These are phyloP conservation scores for Ophioninae sp. DNA, from an alignment of 2,888 invertebrate species.

Conservation along the genomic window DNA sequence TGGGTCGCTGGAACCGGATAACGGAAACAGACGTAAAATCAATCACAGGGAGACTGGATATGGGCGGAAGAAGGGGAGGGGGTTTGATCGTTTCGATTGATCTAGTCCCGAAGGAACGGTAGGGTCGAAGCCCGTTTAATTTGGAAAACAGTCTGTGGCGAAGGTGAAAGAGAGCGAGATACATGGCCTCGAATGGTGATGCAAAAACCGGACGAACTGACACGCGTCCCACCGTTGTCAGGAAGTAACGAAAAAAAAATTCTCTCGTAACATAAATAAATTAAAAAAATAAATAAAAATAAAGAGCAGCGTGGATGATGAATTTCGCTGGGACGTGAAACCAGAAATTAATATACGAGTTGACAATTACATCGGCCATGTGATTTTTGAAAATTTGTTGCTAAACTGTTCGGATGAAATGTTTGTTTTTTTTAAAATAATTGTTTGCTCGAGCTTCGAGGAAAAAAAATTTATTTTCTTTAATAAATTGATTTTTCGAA, in stretches of 20 bases:
- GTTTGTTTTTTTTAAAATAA: too few relatives aligned
- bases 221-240: slow-evolving; percentile 35
- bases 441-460: too few relatives aligned
- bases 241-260: slow-evolving; percentile 37
- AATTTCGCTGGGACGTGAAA: not conserved
- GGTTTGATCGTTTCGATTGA: slow-evolving; percentile 46
- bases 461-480: too few relatives aligned
- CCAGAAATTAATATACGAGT: too few relatives aligned
- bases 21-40: slow-evolving; percentile 57
- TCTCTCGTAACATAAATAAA: not conserved
- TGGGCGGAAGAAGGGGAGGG: not conserved
- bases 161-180: slow-evolving; percentile 49
- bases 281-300: slow-evolving; percentile 13
- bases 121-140: slow-evolving; percentile 55
- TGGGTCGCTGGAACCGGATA: slow-evolving; percentile 6
- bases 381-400: too few relatives aligned
- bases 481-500: too few relatives aligned
- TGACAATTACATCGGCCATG: too few relatives aligned
- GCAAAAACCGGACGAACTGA: slow-evolving; percentile 42
- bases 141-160: slow-evolving; percentile 57
- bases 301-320: slow-evolving; percentile 1
- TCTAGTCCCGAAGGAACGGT: slow-evolving; percentile 29
- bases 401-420: too few relatives aligned
- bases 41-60: slow-evolving; percentile 45
- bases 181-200: slow-evolving; percentile 1